Evolutionary conservation across 2,113 vertebrate genomes (phyloP).

Genomic region (Melanostigma gelatinosum): DNA sequence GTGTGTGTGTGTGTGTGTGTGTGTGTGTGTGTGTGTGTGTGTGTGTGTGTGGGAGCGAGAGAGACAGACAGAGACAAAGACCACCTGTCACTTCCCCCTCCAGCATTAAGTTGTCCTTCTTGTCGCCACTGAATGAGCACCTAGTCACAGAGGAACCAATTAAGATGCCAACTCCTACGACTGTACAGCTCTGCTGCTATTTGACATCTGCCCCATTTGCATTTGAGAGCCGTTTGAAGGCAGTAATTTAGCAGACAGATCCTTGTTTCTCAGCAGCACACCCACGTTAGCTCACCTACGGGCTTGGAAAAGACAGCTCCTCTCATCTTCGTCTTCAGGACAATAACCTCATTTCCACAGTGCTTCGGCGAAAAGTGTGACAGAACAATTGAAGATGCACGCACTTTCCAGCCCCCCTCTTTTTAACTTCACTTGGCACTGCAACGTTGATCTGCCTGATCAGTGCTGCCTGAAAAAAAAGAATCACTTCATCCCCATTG

Average conservation of each 20-base stretch:
- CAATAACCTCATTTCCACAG: not conserved
- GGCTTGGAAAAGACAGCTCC: constrained; percentile 24
- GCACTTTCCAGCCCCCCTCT: not conserved
- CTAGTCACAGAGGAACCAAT: constrained; percentile 70
- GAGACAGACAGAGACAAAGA: constrained; percentile 38
- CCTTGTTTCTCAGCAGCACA: constrained; percentile 31
- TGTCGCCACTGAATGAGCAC: constrained; percentile 43
- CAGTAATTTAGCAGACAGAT: constrained; percentile 39
- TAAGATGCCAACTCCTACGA: constrained; percentile 44
- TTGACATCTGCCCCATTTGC: constrained; percentile 48
- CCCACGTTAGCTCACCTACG: constrained; percentile 47
- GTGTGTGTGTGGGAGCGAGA: not conserved
- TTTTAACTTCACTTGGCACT: not conserved
- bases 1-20: too few relatives aligned
- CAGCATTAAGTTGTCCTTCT: constrained; percentile 55
- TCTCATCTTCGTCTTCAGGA: constrained; percentile 31
- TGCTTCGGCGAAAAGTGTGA: not conserved
- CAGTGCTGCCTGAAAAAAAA: constrained; percentile 1
- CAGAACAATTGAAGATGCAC: constrained; percentile 1
- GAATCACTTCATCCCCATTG: constrained; percentile 17
- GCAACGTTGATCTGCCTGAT: not conserved
- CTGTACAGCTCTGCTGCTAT: constrained; percentile 23
- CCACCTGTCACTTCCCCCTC: constrained; percentile 36
- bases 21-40: not conserved
- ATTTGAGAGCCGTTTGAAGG: constrained; percentile 42